Conservation (phyloP, 2,113 vertebrate genomes). For the Anguilla rostrata region DNA sequence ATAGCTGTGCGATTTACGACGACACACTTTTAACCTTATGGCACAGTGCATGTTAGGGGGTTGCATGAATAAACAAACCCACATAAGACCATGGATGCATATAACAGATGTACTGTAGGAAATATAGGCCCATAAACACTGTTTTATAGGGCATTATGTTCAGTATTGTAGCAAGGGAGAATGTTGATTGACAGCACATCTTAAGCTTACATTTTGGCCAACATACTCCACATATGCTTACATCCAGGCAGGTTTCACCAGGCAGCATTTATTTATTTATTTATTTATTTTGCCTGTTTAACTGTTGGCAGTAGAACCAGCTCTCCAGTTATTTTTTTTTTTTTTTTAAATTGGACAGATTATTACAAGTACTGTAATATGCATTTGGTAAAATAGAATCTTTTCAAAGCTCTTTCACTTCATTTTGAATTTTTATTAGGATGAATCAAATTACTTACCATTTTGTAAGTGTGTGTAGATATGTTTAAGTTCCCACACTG, state of each 20-base stretch:
- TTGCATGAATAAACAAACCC: neutral
- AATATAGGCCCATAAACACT: conserved; percentile 31
- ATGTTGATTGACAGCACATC: neutral
- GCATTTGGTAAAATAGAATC: neutral
- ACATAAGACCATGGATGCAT: neutral
- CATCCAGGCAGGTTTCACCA: neutral
- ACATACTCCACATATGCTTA: conserved; percentile 46
- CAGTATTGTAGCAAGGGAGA: conserved; percentile 29
- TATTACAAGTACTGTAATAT: neutral
- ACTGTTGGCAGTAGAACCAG: neutral
- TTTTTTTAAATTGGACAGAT: neutral
- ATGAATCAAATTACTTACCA: neutral
- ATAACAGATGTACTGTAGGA: neutral
- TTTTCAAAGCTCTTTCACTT: neutral
- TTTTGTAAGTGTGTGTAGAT: neutral
- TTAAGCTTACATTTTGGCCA: conserved; percentile 8
- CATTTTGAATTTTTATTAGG: neutral
- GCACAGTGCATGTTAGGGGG: neutral
- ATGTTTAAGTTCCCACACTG: neutral
- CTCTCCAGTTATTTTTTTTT: neutral
- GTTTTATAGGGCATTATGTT: conserved; percentile 49
- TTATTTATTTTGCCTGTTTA: neutral
- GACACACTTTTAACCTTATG: conserved; percentile 48
- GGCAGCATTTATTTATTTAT: neutral
- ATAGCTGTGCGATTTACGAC: conserved; percentile 54